A percentile compares a stretch with the other conserved stretches of the same genome.
These are phyloP conservation scores for Orestias chungarensis DNA, from an alignment of 2,797 vertebrate species.

Conservation along the genomic window DNA sequence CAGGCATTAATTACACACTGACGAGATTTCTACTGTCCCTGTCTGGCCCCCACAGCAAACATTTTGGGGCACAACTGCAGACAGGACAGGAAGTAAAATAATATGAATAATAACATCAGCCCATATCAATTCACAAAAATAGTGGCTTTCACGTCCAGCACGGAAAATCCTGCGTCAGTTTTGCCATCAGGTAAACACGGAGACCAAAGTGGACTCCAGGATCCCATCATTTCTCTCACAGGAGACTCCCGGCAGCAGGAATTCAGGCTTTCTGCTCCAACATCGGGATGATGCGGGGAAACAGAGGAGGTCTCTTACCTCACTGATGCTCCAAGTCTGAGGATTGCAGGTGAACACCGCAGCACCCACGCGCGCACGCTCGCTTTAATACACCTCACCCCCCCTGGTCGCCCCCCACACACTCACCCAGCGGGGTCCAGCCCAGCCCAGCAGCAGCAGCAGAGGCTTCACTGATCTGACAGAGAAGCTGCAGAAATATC, in stretches of 20 bases:
- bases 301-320: constrained; percentile 61
- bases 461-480: too few species aligned
- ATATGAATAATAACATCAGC: background rate
- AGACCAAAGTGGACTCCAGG: background rate
- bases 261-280: background rate
- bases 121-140: background rate
- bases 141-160: background rate
- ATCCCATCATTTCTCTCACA: background rate
- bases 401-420: too few species aligned
- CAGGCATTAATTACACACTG: too few species aligned
- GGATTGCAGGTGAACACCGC: constrained; percentile 40
- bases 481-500: constrained; percentile 36
- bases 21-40: too few species aligned
- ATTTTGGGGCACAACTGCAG: background rate
- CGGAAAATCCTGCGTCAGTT: background rate
- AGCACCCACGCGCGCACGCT: constrained; percentile 3
- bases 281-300: background rate
- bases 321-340: constrained; percentile 57
- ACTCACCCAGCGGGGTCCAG: too few species aligned
- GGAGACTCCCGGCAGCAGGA: background rate
- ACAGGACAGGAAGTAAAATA: background rate
- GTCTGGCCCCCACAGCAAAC: too few species aligned
- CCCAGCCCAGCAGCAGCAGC: background rate
- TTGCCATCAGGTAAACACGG: too few species aligned
- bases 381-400: too few species aligned